These are phyloP conservation scores for Lepidochitona cinerea DNA, from an alignment of 2,888 invertebrate genomes.

Conservation along the genomic window DNA sequence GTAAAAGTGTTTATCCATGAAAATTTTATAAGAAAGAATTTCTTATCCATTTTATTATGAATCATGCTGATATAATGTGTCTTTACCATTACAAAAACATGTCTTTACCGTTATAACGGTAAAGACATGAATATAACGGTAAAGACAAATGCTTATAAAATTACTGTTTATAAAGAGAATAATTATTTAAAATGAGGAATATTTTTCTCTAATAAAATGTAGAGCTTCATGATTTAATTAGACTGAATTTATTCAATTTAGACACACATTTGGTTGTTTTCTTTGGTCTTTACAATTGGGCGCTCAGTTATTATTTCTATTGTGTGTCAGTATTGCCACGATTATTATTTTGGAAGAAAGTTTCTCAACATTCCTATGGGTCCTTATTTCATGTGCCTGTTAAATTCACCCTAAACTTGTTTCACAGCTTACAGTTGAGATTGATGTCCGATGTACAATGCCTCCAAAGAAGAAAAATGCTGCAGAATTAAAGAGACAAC, in stretches of 20 bases:
- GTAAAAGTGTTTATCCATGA: neutral
- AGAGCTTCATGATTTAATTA: neutral
- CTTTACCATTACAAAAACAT: neutral
- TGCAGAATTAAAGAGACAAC: neutral
- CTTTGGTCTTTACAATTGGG: too few relatives aligned
- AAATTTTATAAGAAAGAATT: neutral
- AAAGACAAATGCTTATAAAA: neutral
- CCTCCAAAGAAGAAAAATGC: neutral
- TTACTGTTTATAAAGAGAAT: neutral
- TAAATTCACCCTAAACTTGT: neutral
- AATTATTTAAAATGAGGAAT: neutral
- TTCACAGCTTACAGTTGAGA: neutral
- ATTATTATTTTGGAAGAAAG: too few relatives aligned
- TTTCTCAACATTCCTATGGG: too few relatives aligned
- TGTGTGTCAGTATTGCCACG: too few relatives aligned
- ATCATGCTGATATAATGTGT: neutral
- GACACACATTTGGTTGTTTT: neutral
- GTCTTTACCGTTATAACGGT: constrained; percentile 8
- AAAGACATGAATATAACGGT: neutral
- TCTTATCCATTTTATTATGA: neutral
- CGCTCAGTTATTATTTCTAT: too few relatives aligned
- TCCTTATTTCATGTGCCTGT: neutral
- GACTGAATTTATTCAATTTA: neutral
- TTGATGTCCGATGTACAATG: neutral
- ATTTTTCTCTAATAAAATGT: neutral